These are phyloP conservation scores for Rhadinocentrus ornatus DNA, from an alignment of 2,797 vertebrate genomes.

Conservation along the genomic window DNA sequence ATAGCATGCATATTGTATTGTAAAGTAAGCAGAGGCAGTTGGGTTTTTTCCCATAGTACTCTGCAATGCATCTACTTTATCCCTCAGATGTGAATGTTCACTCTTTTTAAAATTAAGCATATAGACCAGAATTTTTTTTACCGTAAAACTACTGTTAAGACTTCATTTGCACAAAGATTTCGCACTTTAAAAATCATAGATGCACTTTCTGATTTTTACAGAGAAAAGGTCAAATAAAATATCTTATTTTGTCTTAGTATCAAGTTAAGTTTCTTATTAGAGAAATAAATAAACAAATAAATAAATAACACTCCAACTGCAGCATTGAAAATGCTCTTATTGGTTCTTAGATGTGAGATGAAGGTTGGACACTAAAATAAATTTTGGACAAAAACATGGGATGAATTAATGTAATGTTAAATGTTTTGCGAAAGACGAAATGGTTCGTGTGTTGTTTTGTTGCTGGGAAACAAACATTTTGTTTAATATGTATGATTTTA, in stretches of 20 bases:
- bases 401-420: background rate
- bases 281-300: background rate
- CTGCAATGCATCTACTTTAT: background rate
- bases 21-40: slow-evolving; percentile 38
- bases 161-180: background rate
- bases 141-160: background rate
- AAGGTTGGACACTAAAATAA: background rate
- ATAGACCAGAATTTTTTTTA: background rate
- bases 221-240: background rate
- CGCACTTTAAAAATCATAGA: background rate
- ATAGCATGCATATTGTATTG: slow-evolving; percentile 10
- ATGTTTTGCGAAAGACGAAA: background rate
- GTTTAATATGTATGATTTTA: background rate
- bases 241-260: background rate
- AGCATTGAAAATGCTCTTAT: background rate
- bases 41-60: background rate
- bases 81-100: background rate
- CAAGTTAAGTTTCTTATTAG: no score
- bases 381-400: slow-evolving; percentile 7
- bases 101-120: background rate
- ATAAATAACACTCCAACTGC: background rate
- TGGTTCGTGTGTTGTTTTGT: background rate
- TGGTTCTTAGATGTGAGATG: background rate
- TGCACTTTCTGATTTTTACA: background rate
- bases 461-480: background rate